phyloP scores from a whole-genome alignment of 2,797 vertebrate species.

The Amniataba percoides region DNA sequence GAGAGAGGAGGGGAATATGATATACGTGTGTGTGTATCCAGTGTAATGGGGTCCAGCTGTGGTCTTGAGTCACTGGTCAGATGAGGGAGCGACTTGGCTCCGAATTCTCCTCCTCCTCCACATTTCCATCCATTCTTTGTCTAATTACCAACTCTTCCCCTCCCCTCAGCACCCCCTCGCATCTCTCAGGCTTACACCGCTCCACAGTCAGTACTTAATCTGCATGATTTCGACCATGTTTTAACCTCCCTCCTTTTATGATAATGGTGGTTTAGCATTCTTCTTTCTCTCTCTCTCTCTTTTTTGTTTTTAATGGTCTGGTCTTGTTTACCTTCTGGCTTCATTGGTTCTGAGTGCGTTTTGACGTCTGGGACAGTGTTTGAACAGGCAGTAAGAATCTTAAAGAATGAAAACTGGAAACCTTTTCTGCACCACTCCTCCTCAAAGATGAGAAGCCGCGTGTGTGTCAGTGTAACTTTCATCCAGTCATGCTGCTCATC shows the following conservation, averaged over 20 bases:
- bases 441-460: constrained; percentile 22
- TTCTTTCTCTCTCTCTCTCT: constrained; percentile 23
- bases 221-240: constrained; percentile 31
- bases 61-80: constrained; percentile 84
- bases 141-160: constrained; percentile 69
- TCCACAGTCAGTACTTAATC: constrained; percentile 38
- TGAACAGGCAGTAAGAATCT: constrained; percentile 34
- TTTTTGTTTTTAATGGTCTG: constrained; percentile 49
- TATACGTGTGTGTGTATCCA: constrained; percentile 35
- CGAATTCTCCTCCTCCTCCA: constrained; percentile 67
- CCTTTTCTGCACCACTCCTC: constrained; percentile 10
- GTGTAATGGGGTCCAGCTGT: constrained; percentile 86
- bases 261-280: too few relatives aligned
- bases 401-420: constrained; percentile 29
- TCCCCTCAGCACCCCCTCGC: constrained; percentile 47
- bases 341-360: constrained; percentile 29
- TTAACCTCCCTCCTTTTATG: background rate
- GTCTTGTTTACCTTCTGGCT: constrained; percentile 59
- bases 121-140: constrained; percentile 79
- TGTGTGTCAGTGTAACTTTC: background rate
- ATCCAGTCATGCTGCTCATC: background rate
- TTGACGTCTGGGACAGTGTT: constrained; percentile 57
- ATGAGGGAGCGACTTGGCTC: constrained; percentile 78
- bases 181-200: constrained; percentile 42
- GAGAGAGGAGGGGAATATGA: constrained; percentile 64